These are phyloP conservation scores for Stramonita haemastoma DNA, from an alignment of 2,888 invertebrate genomes.

Conservation along the genomic window DNA sequence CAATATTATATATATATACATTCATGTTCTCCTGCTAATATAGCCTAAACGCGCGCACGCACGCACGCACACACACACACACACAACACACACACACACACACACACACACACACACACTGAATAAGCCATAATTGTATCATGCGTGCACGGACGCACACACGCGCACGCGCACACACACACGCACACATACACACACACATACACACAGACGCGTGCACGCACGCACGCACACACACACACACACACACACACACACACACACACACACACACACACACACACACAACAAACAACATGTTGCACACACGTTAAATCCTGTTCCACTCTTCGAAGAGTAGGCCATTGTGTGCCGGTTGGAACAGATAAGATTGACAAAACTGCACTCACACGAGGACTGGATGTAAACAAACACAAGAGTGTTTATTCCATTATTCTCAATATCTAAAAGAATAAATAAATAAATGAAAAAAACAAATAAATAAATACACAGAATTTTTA, in stretches of 20 bases:
- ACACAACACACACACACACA: too few species aligned
- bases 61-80: conserved; percentile 15
- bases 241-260: background rate
- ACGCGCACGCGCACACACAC: background rate
- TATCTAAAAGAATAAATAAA: background rate
- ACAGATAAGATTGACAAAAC: too few species aligned
- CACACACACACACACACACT: too few species aligned
- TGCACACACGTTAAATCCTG: too few species aligned
- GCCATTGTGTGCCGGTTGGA: too few species aligned
- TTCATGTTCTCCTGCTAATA: too few species aligned
- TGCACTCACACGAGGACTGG: too few species aligned
- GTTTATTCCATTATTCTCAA: too few species aligned
- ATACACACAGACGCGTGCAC: background rate
- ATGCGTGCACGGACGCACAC: background rate
- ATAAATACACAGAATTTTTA: background rate
- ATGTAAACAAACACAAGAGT: too few species aligned
- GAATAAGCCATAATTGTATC: too few species aligned
- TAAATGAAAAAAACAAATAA: background rate
- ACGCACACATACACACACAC: background rate
- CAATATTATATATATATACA: too few species aligned
- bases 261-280: background rate
- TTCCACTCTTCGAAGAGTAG: too few species aligned
- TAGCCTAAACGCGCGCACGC: background rate
- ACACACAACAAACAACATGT: background rate
- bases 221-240: background rate